These are phyloP conservation scores for Suricata suricatta DNA, from an alignment of 2,113 vertebrate genomes.

Conservation along the genomic window DNA sequence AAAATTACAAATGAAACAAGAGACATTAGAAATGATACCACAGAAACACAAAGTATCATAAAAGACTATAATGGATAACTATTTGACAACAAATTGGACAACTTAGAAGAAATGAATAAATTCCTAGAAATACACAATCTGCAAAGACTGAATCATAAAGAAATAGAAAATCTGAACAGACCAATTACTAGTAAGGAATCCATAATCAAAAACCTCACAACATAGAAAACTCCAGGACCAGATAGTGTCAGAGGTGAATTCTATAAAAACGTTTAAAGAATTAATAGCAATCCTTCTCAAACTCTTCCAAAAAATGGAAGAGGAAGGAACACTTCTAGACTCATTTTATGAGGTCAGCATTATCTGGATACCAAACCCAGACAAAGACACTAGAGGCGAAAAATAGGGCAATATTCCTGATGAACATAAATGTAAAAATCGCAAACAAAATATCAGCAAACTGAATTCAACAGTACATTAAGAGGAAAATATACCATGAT, in stretches of 20 bases:
- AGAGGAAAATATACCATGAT: background rate
- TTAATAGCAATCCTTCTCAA: background rate
- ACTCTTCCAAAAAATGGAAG: background rate
- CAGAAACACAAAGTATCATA: background rate
- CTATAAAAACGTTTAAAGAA: background rate
- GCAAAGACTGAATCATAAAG: background rate
- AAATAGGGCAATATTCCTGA: background rate
- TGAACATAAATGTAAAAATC: background rate
- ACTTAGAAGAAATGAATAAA: background rate
- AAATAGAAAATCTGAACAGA: conserved; percentile 6
- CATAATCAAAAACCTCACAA: background rate
- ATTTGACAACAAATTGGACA: background rate
- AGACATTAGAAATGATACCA: background rate
- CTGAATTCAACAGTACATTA: background rate
- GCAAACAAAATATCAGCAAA: background rate
- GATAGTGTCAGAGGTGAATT: background rate
- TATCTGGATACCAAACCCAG: background rate
- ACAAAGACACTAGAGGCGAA: background rate
- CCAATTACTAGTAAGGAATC: background rate
- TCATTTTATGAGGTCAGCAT: background rate
- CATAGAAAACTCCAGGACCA: background rate
- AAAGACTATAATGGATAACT: background rate
- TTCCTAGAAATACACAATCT: background rate
- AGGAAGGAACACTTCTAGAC: background rate
- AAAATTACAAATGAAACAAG: conserved; percentile 1